A percentile compares a stretch with the other conserved stretches of the same genome.
phyloP scores from a whole-genome alignment of 2,113 vertebrate species.

The Gobiocypris rarus region DNA sequence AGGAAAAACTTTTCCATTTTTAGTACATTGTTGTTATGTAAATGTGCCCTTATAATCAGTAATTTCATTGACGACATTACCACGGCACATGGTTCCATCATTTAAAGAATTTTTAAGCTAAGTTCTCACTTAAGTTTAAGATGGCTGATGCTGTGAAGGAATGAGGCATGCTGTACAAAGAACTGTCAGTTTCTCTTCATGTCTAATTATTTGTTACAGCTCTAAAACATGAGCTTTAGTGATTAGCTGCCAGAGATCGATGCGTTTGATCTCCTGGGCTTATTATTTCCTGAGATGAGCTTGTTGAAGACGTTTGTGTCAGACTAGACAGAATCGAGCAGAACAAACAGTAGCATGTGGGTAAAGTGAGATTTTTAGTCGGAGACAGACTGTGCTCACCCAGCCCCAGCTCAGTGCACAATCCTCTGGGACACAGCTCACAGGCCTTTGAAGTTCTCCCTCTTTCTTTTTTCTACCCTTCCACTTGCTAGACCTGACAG shows the following conservation, averaged over 20 bases:
- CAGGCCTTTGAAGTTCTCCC: slow-evolving; percentile 53
- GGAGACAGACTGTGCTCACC: slow-evolving; percentile 48
- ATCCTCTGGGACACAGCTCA: slow-evolving; percentile 50
- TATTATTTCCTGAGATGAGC: slow-evolving; percentile 20
- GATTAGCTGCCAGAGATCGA: slow-evolving; percentile 47
- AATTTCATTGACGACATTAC: too few relatives aligned
- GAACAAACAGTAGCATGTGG: slow-evolving; percentile 21
- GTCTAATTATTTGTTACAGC: slow-evolving; percentile 42
- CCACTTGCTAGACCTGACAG: slow-evolving; percentile 60
- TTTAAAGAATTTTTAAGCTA: neutral
- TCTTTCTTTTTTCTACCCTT: slow-evolving; percentile 44
- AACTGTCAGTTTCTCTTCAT: slow-evolving; percentile 16
- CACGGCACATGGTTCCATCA: neutral
- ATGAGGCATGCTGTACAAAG: slow-evolving; percentile 12
- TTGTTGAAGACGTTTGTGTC: slow-evolving; percentile 48
- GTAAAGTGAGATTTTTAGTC: slow-evolving; percentile 36
- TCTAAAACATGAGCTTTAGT: slow-evolving; percentile 3
- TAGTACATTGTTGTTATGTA: too few relatives aligned
- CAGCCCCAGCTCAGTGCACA: slow-evolving; percentile 42
- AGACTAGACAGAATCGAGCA: slow-evolving; percentile 19
- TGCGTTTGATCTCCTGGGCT: slow-evolving; percentile 45
- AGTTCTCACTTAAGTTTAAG: neutral
- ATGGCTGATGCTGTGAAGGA: slow-evolving; percentile 2
- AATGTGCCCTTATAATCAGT: too few relatives aligned
- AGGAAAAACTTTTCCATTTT: too few relatives aligned